Evolutionary conservation across 2,113 vertebrate genomes (phyloP).

Genomic region (Poeciliopsis turrubarensis): DNA sequence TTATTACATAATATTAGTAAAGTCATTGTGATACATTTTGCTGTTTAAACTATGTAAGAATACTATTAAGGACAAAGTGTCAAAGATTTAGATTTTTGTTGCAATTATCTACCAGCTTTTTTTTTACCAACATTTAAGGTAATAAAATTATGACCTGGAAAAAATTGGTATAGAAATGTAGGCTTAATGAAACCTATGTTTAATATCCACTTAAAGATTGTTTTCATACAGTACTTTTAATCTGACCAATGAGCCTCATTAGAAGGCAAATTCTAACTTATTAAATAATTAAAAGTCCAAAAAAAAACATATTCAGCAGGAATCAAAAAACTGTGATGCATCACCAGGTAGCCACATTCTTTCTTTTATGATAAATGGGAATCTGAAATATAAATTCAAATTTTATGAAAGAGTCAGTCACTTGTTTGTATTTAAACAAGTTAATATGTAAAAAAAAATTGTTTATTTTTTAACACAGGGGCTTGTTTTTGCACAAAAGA

Average conservation of each 20-base stretch:
- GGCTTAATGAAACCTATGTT: not conserved
- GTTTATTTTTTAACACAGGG: too few species aligned
- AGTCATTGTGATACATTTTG: conserved; percentile 7
- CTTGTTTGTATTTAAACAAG: not conserved
- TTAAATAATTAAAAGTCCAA: not conserved
- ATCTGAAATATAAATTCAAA: conserved; percentile 1
- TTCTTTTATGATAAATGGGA: not conserved
- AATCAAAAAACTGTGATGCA: not conserved
- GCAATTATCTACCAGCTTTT: not conserved
- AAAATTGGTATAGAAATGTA: not conserved
- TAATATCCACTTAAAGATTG: not conserved
- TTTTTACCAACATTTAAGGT: too few species aligned
- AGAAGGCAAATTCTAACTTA: not conserved
- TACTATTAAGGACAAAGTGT: not conserved
- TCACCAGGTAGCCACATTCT: not conserved
- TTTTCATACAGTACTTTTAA: not conserved
- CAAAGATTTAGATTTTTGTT: not conserved
- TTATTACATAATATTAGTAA: conserved; percentile 6
- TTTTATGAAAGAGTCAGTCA: not conserved
- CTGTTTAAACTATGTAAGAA: not conserved
- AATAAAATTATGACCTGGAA: too few species aligned
- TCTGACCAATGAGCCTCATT: not conserved
- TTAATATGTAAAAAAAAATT: too few species aligned
- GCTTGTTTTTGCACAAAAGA: too few species aligned
- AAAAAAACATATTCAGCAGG: too few species aligned